Evolutionary conservation across 1,140 invertebrate species (phyloP).

Genomic region (Zaprionus nigranus): DNA sequence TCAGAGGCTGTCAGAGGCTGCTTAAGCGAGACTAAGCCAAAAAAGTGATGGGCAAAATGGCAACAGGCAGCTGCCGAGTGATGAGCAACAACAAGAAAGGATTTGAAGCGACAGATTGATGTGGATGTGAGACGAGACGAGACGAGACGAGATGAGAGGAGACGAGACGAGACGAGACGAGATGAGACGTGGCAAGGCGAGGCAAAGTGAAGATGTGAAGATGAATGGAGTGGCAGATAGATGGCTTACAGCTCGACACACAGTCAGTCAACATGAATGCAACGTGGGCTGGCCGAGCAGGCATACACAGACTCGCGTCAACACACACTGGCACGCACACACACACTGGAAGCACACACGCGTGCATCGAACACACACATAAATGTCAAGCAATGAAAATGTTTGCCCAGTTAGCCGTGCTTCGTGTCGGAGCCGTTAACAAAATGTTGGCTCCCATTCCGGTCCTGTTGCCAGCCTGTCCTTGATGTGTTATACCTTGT

Average conservation of each 20-base stretch:
- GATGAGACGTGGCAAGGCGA: constrained; percentile 6
- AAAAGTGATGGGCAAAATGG: constrained; percentile 43
- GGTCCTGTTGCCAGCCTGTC: constrained; percentile 19
- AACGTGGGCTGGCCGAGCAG: background rate
- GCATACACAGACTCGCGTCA: background rate
- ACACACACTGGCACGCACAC: background rate
- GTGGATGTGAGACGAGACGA: constrained; percentile 48
- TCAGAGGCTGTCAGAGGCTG: constrained; percentile 56
- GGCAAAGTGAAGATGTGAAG: constrained; percentile 39
- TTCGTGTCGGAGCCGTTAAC: constrained; percentile 67
- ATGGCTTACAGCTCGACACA: constrained; percentile 44
- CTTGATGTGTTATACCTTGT: constrained; percentile 71
- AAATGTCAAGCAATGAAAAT: constrained; percentile 76
- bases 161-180: constrained; percentile 14
- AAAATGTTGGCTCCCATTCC: constrained; percentile 58
- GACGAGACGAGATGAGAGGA: constrained; percentile 16
- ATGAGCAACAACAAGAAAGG: constrained; percentile 30
- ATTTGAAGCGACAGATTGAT: constrained; percentile 73
- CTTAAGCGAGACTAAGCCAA: constrained; percentile 56
- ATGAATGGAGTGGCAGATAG: constrained; percentile 50
- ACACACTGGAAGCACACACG: too few species aligned
- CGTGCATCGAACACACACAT: constrained; percentile 21
- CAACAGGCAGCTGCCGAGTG: constrained; percentile 34
- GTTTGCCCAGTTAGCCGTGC: constrained; percentile 73
- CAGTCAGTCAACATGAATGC: constrained; percentile 1